Base-by-base conservation (phyloP, 2,888 invertebrate genomes). In the Pedicia rivosa region DNA sequence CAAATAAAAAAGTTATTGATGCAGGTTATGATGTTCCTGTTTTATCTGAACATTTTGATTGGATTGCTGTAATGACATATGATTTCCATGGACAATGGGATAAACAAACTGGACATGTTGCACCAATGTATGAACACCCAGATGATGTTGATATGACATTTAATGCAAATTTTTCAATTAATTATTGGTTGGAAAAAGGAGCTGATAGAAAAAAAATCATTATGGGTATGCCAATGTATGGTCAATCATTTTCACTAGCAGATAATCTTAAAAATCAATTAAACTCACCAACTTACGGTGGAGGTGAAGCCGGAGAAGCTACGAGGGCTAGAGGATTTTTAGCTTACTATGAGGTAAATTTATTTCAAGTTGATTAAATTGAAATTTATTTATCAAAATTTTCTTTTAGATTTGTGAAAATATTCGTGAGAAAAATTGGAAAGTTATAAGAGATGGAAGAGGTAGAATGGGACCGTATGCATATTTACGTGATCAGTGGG, bases 81-180 rank as follows among this genome's bases (percentile, higher is more conserved):
- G 90, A 91, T 52, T 88, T 79, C 51, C 87, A 88, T 48, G 90
- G 88, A 0, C 86, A 87, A 50, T 88, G 87, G 87, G 88, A 88
- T 50, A 83, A 84, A 56, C 74, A 76, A 46, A 90, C 88, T 0
- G 90, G 88, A 1, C 90, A 91, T 52, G 78, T 88, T 3, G 80
- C 90, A 0, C 90, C 88, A 2, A 78, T 91, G 73, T 88, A 84
- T 46, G 65, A 65, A 3, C 74, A 78, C 51, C 78, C 79, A 0
- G 74, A 74, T 19, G 79, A 80, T 52, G 68, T 70, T 41, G 80
- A 82, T 45, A 67, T 66, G 34, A 77, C 78, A 7, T 81, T 87
- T 53, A 90, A 88, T 59, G 74, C 81, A 14, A 90, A 91, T 58
- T 88, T 74, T 56, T 80, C 90, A 0, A 80, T 91, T 12, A 68